Evolutionary conservation across 2,888 invertebrate genomes (phyloP).

Genomic region (Torymus tubicola): DNA sequence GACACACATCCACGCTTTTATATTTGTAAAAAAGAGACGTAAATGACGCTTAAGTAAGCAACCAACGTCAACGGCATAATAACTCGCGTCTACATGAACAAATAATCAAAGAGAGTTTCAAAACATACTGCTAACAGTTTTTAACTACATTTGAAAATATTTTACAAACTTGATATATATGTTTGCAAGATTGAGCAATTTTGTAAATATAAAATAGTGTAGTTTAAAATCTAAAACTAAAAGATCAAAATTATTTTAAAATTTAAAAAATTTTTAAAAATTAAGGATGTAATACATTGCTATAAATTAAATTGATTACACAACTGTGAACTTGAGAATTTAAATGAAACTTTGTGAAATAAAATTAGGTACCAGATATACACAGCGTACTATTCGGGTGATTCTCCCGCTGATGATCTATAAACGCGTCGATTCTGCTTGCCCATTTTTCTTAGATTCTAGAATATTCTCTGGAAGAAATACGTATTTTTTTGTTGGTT

Average conservation of each 20-base stretch:
- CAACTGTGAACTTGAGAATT: constrained; percentile 67
- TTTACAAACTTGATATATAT: no score
- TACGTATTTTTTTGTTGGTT: constrained; percentile 61
- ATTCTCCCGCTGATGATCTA: constrained; percentile 62
- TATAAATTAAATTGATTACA: constrained; percentile 69
- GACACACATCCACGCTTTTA: neutral
- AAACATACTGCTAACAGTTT: no score
- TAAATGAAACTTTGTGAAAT: constrained; percentile 57
- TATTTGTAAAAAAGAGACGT: neutral
- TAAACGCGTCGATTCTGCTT: constrained; percentile 76
- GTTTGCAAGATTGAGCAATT: no score
- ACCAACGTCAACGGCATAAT: constrained; percentile 1
- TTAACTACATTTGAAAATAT: no score
- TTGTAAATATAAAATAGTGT: no score
- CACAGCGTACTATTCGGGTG: constrained; percentile 54
- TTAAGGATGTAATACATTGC: neutral
- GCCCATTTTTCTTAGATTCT: constrained; percentile 75
- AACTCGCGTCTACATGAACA: neutral
- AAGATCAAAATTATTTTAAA: no score
- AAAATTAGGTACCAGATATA: constrained; percentile 73
- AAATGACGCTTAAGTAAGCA: neutral
- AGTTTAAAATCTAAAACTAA: no score
- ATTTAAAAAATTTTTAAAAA: no score
- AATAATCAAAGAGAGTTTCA: neutral
- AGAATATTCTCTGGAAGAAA: constrained; percentile 75